Evolutionary conservation across 2,888 invertebrate genomes (phyloP).

Genomic region (Campoplex nolae): DNA sequence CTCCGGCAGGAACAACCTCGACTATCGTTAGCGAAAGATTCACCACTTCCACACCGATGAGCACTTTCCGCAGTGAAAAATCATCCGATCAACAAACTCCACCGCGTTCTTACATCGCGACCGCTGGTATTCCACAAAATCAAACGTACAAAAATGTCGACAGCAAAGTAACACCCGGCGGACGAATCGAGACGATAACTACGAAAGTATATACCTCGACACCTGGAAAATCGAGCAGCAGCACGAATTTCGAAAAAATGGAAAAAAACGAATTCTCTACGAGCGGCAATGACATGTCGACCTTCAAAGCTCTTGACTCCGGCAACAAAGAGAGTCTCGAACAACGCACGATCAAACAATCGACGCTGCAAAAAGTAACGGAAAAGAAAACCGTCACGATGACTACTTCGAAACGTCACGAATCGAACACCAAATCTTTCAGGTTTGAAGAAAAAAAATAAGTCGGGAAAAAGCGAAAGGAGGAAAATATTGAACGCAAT

Average conservation of each 20-base stretch:
- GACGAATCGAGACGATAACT: slow-evolving; percentile 86
- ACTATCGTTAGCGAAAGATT: slow-evolving; percentile 71
- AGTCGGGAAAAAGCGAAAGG: not conserved
- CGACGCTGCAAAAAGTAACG: slow-evolving; percentile 89
- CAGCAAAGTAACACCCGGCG: slow-evolving; percentile 86
- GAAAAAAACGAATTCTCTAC: slow-evolving; percentile 85
- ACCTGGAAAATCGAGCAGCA: slow-evolving; percentile 86
- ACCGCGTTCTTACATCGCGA: slow-evolving; percentile 58
- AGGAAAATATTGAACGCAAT: not conserved
- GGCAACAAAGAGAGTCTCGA: slow-evolving; percentile 86
- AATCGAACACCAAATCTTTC: slow-evolving; percentile 86
- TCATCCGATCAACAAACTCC: slow-evolving; percentile 57
- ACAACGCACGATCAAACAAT: slow-evolving; percentile 89
- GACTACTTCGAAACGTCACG: slow-evolving; percentile 87
- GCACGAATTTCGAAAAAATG: slow-evolving; percentile 86
- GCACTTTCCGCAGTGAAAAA: slow-evolving; percentile 77
- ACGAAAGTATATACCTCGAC: slow-evolving; percentile 87
- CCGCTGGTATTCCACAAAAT: slow-evolving; percentile 72
- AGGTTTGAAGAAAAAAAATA: slow-evolving; percentile 78
- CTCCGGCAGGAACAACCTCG: slow-evolving; percentile 29
- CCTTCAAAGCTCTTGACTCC: slow-evolving; percentile 78
- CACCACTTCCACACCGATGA: slow-evolving; percentile 74
- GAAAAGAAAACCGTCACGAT: slow-evolving; percentile 90
- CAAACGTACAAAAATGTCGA: slow-evolving; percentile 81
- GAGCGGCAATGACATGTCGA: slow-evolving; percentile 85